Conservation (phyloP, 2,113 vertebrate species). For the Oncorhynchus tshawytscha region DNA sequence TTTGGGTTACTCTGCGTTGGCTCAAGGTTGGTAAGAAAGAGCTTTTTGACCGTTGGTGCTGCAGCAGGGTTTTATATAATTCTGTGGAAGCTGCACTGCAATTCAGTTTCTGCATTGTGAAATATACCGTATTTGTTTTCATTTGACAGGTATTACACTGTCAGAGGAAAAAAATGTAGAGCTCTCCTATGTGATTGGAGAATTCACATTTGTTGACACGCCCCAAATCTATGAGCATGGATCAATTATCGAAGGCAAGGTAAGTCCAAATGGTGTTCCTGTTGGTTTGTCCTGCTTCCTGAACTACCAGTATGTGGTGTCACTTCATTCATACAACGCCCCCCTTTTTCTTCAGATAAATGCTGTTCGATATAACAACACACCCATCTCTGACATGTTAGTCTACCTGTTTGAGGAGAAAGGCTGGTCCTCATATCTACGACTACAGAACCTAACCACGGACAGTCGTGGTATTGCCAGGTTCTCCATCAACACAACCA, state of each 20-base stretch:
- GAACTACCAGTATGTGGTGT: too few relatives aligned
- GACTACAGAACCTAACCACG: conserved; percentile 62
- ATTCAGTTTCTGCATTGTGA: too few relatives aligned
- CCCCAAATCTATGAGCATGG: conserved; percentile 51
- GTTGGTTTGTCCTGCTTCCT: too few relatives aligned
- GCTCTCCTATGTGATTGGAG: conserved; percentile 56
- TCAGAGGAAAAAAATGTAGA: rapidly evolving
- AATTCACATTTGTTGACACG: conserved; percentile 55
- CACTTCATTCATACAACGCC: neutral
- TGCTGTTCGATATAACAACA: conserved; percentile 41
- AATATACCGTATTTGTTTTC: neutral
- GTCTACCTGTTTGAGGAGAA: conserved; percentile 49
- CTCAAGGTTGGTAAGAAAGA: too few relatives aligned
- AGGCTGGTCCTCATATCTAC: neutral
- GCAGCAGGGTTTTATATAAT: too few relatives aligned
- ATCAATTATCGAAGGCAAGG: conserved; percentile 57
- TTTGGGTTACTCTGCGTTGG: too few relatives aligned
- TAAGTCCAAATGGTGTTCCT: conserved; percentile 20
- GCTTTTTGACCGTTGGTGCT: too few relatives aligned
- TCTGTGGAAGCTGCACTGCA: too few relatives aligned
- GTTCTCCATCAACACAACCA: conserved; percentile 52
- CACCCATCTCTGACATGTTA: conserved; percentile 34
- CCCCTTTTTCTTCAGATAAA: neutral
- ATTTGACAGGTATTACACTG: conserved; percentile 26
- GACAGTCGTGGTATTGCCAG: conserved; percentile 52